A percentile compares a stretch with the other conserved stretches of the same genome.
Conservation (phyloP, 2,888 invertebrate species). For the Onthophagus sagittarius region DNA sequence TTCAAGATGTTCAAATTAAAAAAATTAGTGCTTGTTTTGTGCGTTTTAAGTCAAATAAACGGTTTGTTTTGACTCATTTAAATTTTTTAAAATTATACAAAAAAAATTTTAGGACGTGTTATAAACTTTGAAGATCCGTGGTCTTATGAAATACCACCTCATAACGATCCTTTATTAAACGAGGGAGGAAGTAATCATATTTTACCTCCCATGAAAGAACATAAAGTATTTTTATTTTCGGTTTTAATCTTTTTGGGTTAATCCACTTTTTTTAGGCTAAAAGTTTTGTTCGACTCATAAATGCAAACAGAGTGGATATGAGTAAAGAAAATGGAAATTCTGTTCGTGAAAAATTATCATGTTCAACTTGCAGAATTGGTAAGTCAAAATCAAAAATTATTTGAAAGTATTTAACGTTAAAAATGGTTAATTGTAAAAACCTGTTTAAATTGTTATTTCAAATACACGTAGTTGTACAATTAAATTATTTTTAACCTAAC, state of each 20-base stretch:
- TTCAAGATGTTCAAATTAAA: neutral
- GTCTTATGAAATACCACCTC: conserved; percentile 30
- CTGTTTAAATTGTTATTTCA: neutral
- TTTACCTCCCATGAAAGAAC: conserved; percentile 21
- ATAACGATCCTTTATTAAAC: conserved; percentile 27
- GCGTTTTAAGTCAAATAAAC: neutral
- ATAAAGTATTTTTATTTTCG: neutral
- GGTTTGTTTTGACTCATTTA: neutral
- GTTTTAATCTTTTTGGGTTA: neutral
- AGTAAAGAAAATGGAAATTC: conserved; percentile 25
- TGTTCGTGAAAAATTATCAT: conserved; percentile 28
- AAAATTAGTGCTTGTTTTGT: neutral
- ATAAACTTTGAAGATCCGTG: conserved; percentile 32
- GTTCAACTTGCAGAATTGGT: conserved; percentile 33
- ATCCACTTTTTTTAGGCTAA: neutral
- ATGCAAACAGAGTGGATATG: conserved; percentile 2
- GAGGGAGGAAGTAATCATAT: conserved; percentile 21
- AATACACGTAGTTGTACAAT: neutral
- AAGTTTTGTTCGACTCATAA: neutral
- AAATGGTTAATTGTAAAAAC: neutral
- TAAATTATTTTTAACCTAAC: neutral
- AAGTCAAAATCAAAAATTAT: conserved; percentile 14
- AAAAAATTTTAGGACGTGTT: conserved; percentile 13
- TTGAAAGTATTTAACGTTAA: too few species aligned
- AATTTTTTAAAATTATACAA: neutral